phyloP scores from a whole-genome alignment of 2,888 invertebrate genomes.

The Bombylius major region DNA sequence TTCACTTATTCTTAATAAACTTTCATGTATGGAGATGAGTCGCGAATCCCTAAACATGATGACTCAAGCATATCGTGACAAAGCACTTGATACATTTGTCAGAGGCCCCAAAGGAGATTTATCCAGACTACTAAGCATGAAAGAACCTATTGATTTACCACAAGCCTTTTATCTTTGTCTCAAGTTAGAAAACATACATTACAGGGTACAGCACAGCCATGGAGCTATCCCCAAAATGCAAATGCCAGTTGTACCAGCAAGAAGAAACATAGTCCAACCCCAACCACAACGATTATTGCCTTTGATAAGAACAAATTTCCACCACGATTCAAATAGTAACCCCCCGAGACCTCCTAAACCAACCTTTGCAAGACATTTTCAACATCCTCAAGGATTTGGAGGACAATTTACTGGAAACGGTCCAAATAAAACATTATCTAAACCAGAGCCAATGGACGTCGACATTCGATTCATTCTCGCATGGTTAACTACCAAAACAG shows the following conservation, averaged over 20 bases:
- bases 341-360: too few species aligned
- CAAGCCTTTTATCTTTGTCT: too few species aligned
- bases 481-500: background rate
- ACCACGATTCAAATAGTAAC: too few species aligned
- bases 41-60: background rate
- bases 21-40: slow-evolving; percentile 7
- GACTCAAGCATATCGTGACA: background rate
- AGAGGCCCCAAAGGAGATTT: background rate
- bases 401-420: background rate
- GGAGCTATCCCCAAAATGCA: background rate
- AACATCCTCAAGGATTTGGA: background rate
- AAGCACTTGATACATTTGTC: background rate
- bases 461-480: background rate
- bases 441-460: background rate
- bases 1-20: slow-evolving; percentile 11
- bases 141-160: too few species aligned
- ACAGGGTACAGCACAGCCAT: too few species aligned
- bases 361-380: background rate
- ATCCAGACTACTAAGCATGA: background rate
- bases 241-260: background rate
- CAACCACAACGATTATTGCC: too few species aligned
- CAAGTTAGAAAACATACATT: too few species aligned
- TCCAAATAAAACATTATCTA: background rate
- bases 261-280: too few species aligned
- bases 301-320: too few species aligned